phyloP scores from a whole-genome alignment of 2,888 invertebrate species.

The Pycnomerus fuliginosus region DNA sequence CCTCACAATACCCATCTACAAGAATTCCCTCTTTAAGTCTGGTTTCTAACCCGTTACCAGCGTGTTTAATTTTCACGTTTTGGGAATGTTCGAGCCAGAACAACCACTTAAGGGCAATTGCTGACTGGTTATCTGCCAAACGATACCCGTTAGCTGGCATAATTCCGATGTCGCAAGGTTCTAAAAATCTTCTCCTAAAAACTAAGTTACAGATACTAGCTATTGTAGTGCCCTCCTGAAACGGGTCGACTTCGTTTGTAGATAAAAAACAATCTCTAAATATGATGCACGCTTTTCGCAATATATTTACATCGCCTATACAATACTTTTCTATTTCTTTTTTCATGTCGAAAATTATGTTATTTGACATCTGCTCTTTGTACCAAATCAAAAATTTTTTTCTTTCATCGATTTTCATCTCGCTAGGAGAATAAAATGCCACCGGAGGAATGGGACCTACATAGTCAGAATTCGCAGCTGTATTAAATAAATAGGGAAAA shows the following conservation, averaged over 20 bases:
- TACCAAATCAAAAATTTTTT: too few relatives aligned
- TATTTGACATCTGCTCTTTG: too few relatives aligned
- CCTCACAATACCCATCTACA: conserved; percentile 5
- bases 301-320: conserved; percentile 17
- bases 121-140: not conserved
- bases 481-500: too few relatives aligned
- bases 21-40: conserved; percentile 1
- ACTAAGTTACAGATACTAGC: not conserved
- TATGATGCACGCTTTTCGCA: conserved; percentile 10
- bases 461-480: too few relatives aligned
- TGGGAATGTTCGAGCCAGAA: not conserved
- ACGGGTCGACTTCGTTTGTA: not conserved
- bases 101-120: conserved; percentile 1
- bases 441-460: too few relatives aligned
- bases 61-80: not conserved
- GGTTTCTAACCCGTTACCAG: not conserved
- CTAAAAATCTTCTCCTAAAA: conserved; percentile 9
- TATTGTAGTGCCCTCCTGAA: not conserved
- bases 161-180: conserved; percentile 1
- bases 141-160: not conserved
- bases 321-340: conserved; percentile 18
- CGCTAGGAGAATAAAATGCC: too few relatives aligned
- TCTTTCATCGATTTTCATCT: too few relatives aligned
- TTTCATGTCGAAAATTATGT: conserved; percentile 23
- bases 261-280: conserved; percentile 9